Base-by-base conservation (phyloP, 2,797 vertebrate genomes). In the Sternotherus odoratus region DNA sequence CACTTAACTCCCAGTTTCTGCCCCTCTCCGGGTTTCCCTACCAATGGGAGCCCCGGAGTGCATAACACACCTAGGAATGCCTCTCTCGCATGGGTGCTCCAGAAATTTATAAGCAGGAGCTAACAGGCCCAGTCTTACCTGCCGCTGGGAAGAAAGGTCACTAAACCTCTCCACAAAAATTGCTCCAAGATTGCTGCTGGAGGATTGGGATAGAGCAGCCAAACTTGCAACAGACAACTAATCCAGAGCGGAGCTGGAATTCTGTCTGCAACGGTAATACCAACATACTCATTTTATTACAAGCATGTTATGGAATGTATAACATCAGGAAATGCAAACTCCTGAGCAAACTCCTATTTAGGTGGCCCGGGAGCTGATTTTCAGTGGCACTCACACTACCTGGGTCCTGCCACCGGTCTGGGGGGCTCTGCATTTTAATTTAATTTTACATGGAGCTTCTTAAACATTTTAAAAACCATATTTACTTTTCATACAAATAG, bases 171-270 rank as follows among this genome's bases (percentile, higher is more conserved):
- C 39, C 1, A 66, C 79, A 75, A 88, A 92, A 82, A 90, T 93
- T 90, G 88, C 88, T 90, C 91, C 88, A 91, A 95, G 94, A 90
- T 93, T 84, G 91, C 94, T 95, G 80, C 92, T 91, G 86, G 86
- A 26, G 5, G 84, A 83, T 49, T 4, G 72, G 49, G 63, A 87
- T 90, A 92, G 90, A 66, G 51, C 95, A 93, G 83, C 85, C 95
- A 88, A 78, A 2, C n/a, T 69, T 91, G 91, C 63, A 69, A 12
- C 85, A 88, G 63, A 2, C 0, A 3, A 24, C 28, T 83, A 51
- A 85, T 93, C 89, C 93, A 93, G 77, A 66, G 85, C 85, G 33
- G 63, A 66, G 63, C 8, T 66, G 94, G 74, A 90, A 92, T 82
- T 80, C 86, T 82, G 66, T 75, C 8, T 51, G 84, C 86, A 82